Evolutionary conservation across 2,888 invertebrate genomes (phyloP).

Genomic region (Lissonota sp.): DNA sequence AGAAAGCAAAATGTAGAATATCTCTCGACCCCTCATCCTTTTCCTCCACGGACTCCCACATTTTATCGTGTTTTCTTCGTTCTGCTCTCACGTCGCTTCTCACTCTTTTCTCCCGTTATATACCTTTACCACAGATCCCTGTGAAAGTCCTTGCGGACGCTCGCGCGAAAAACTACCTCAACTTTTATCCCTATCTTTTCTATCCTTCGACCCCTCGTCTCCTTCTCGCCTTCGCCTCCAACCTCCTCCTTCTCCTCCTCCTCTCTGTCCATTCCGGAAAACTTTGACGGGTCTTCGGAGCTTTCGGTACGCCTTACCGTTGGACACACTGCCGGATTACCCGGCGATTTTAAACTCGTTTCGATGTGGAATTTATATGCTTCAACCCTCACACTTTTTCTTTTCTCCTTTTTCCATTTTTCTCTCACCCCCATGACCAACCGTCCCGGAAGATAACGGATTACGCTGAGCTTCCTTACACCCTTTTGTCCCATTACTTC

Average conservation of each 20-base stretch:
- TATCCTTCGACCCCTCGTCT: background rate
- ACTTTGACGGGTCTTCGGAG: conserved; percentile 56
- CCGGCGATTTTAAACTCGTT: conserved; percentile 80
- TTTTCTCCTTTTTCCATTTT: conserved; percentile 10
- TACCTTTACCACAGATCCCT: conserved; percentile 41
- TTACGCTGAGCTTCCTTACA: conserved; percentile 47
- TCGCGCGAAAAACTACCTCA: conserved; percentile 49
- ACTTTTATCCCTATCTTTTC: conserved; percentile 46
- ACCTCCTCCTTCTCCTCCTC: conserved; percentile 30
- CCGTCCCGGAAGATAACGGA: conserved; percentile 56
- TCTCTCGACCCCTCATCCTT: conserved; percentile 40
- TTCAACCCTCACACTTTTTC: conserved; percentile 48
- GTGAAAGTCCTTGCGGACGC: conserved; percentile 35
- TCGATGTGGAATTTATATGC: conserved; percentile 76
- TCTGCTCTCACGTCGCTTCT: conserved; percentile 16
- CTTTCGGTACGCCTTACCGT: conserved; percentile 58
- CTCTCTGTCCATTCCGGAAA: conserved; percentile 49
- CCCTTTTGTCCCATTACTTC: conserved; percentile 24
- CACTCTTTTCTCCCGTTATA: conserved; percentile 18
- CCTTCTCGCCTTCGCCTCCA: background rate
- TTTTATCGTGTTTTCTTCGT: conserved; percentile 3
- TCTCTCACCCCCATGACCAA: conserved; percentile 31
- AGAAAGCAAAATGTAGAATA: conserved; percentile 53
- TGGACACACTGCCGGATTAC: conserved; percentile 66
- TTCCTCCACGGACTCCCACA: background rate